phyloP scores from a whole-genome alignment of 2,888 invertebrate species.

The Selenia dentaria region DNA sequence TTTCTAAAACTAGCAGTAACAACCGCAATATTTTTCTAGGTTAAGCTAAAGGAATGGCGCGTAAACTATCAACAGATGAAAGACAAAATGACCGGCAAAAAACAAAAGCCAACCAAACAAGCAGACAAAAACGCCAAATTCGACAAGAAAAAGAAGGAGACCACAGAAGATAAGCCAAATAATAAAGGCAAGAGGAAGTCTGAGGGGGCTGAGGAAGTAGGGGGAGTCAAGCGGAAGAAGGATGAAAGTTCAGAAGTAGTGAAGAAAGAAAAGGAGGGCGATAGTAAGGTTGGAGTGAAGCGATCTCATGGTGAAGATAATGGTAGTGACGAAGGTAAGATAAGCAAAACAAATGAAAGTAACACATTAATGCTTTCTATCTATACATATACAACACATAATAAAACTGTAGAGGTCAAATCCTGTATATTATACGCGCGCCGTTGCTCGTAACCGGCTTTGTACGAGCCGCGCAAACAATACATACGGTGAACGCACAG shows the following conservation, averaged over 20 bases:
- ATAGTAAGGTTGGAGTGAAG: conserved; percentile 56
- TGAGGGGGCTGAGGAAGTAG: conserved; percentile 43
- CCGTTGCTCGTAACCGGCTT: too few species aligned
- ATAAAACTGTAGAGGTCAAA: too few species aligned
- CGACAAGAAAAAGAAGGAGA: conserved; percentile 48
- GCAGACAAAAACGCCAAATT: conserved; percentile 56
- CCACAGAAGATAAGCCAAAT: conserved; percentile 44
- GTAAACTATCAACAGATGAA: conserved; percentile 72
- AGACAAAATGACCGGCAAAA: conserved; percentile 68
- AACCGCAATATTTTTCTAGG: conserved; percentile 51
- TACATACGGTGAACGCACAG: too few species aligned
- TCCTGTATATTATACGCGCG: too few species aligned
- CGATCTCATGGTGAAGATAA: conserved; percentile 51
- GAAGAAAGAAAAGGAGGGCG: conserved; percentile 44
- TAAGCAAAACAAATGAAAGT: too few species aligned
- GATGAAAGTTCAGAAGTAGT: conserved; percentile 54
- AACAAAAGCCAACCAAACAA: conserved; percentile 58
- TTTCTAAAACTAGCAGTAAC: too few species aligned
- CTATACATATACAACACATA: too few species aligned
- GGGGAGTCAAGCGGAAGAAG: conserved; percentile 64
- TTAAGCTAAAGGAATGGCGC: conserved; percentile 70
- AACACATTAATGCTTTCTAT: too few species aligned
- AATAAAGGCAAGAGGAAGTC: conserved; percentile 60
- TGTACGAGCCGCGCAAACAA: too few species aligned
- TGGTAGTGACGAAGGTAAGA: conserved; percentile 23